phyloP scores from a whole-genome alignment of 2,797 vertebrate genomes.

The Scarus forsteni region DNA sequence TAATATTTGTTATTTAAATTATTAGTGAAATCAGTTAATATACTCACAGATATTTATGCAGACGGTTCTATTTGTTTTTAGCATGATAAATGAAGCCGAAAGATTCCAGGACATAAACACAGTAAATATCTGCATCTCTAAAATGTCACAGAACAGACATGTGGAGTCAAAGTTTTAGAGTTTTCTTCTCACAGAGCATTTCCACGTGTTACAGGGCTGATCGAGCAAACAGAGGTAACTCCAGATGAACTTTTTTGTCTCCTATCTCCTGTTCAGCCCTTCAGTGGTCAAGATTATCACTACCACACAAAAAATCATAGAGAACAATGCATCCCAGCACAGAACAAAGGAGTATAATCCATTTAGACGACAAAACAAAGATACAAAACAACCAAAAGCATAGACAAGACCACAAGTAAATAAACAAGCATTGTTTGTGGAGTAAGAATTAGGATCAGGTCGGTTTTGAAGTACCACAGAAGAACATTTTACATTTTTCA shows the following conservation, averaged over 20 bases:
- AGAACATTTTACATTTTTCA: constrained; percentile 31
- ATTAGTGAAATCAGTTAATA: too few relatives aligned
- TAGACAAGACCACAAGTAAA: constrained; percentile 42
- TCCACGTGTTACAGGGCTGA: constrained; percentile 33
- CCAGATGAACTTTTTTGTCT: constrained; percentile 27
- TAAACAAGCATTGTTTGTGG: constrained; percentile 35
- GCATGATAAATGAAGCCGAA: too few relatives aligned
- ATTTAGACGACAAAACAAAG: constrained; percentile 41
- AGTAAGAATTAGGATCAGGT: constrained; percentile 47
- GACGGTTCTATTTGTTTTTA: too few relatives aligned
- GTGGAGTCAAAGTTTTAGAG: background rate
- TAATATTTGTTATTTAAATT: too few relatives aligned
- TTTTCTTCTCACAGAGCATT: constrained; percentile 24
- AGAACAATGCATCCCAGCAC: constrained; percentile 59
- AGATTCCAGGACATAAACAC: too few relatives aligned
- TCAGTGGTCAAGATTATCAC: constrained; percentile 37
- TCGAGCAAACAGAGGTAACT: constrained; percentile 14
- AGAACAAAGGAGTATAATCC: constrained; percentile 46
- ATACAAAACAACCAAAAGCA: constrained; percentile 49
- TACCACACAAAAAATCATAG: constrained; percentile 43
- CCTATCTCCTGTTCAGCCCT: constrained; percentile 16
- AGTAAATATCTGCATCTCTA: too few relatives aligned
- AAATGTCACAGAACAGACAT: too few relatives aligned
- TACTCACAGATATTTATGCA: too few relatives aligned
- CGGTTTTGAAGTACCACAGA: constrained; percentile 39